Base-by-base conservation (phyloP, 2,888 invertebrate genomes). In the Luperina nickerlii region DNA sequence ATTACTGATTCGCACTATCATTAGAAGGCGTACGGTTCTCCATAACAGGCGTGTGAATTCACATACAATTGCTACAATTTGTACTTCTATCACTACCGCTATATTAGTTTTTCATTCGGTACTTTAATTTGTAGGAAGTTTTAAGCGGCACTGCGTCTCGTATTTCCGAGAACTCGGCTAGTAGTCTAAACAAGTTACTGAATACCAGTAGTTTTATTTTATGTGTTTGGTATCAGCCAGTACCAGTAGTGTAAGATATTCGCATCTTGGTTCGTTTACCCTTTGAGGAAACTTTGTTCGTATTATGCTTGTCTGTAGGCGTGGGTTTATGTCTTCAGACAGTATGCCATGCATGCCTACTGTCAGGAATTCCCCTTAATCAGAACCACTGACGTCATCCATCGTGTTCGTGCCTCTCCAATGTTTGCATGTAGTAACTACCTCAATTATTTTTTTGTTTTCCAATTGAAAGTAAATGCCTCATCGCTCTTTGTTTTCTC, bases 1-100 rank as follows among this genome's bases (percentile, higher is more conserved):
- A 88, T 74, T 78, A 78, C 70, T 32, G 71, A 81, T 88, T 87
- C 70, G 74, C 86, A 87, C 65, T 68, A 65, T 81, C 82, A 76
- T 84, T 77, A 80, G 71, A 76, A 73, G 62, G 42, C 67, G 69
- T 78, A 73, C 72, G 72, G 69, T 60, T 62, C 24, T 66, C 79
- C 68, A 77, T 71, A 86, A 74, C 51, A 11, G 79, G 60, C 65
- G 84, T 84, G 89, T 79, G 84, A 86, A 81, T 76, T 79, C 69
- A 57, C 13, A 78, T 77, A 74, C 70, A 81, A 76, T 78, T 82
- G 78, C n/a, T 48, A 78, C 51, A 57, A 63, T 82, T 78, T 85
- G 74, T 82, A 67, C n/a, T 71, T 68, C 24, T 69, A 38, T 38
- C 20, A 82, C 82, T 84, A 72, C 48, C 32, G 24, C 62, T 66